Conservation (phyloP, 2,797 vertebrate species). For the Peromyscus attwateri region DNA sequence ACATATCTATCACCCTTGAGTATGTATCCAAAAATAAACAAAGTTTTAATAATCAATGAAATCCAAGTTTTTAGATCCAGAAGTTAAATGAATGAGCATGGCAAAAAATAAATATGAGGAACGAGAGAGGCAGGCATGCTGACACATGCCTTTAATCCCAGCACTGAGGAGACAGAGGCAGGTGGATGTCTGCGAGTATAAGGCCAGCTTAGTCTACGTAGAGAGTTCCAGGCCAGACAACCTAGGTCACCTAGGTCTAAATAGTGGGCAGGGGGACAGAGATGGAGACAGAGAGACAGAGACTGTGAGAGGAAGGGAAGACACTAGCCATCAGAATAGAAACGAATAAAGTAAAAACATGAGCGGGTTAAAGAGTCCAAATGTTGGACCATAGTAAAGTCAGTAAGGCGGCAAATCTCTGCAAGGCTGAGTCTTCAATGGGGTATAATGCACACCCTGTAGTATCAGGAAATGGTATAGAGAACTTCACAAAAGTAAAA, state of each 20-base stretch:
- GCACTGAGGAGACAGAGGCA: background rate
- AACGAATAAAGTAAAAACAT: background rate
- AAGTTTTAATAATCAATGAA: background rate
- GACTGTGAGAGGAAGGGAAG: background rate
- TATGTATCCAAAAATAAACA: background rate
- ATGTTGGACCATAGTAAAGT: background rate
- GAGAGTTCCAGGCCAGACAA: too few species aligned
- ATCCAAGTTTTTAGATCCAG: background rate
- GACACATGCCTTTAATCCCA: background rate
- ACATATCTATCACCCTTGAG: too few species aligned
- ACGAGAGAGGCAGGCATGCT: background rate
- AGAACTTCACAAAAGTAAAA: background rate
- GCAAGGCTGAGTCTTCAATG: background rate
- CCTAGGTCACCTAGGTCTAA: too few species aligned
- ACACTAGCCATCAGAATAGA: background rate
- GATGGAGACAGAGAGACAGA: background rate
- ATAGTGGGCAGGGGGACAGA: too few species aligned
- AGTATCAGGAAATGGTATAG: background rate
- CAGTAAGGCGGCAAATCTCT: background rate
- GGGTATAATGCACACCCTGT: background rate
- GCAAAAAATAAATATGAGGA: background rate
- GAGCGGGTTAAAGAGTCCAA: background rate
- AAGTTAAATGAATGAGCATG: background rate
- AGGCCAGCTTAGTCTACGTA: too few species aligned
- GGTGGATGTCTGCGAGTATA: too few species aligned